Percentiles rank a stretch among this genome's conserved stretches.
phyloP scores from a whole-genome alignment of 2,797 vertebrate genomes.

The Sorex maritimensis region DNA sequence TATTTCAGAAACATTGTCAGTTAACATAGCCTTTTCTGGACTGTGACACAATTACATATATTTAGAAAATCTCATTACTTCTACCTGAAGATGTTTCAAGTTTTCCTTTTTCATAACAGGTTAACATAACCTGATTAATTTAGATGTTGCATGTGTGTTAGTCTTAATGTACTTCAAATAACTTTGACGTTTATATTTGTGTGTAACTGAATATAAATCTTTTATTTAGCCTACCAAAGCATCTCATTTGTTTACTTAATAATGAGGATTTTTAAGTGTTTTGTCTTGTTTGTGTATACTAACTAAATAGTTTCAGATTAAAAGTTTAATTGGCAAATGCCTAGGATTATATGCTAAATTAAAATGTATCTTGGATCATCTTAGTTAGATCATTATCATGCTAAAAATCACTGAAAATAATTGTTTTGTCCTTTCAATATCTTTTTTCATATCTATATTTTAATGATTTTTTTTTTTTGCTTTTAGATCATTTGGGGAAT shows the following conservation, averaged over 20 bases:
- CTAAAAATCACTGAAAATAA: slow-evolving; percentile 3
- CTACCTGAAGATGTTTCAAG: slow-evolving; percentile 13
- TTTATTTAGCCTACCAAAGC: slow-evolving; percentile 27
- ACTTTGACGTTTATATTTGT: slow-evolving; percentile 47
- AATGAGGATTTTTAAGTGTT: slow-evolving; percentile 58
- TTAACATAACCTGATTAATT: slow-evolving; percentile 29
- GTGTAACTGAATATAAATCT: slow-evolving; percentile 24
- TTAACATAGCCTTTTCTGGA: neutral
- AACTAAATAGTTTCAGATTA: slow-evolving; percentile 49
- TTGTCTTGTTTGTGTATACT: slow-evolving; percentile 49
- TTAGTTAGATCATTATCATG: slow-evolving; percentile 41
- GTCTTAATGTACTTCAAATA: slow-evolving; percentile 43
- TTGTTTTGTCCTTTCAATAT: slow-evolving; percentile 74
- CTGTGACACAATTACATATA: neutral
- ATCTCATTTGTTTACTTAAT: slow-evolving; percentile 60
- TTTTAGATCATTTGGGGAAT: slow-evolving; percentile 96
- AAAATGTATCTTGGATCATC: slow-evolving; percentile 38
- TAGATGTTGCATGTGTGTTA: neutral
- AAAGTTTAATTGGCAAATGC: slow-evolving; percentile 41
- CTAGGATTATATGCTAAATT: slow-evolving; percentile 8
- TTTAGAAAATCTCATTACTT: neutral
- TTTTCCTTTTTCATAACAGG: slow-evolving; percentile 40
- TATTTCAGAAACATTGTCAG: slow-evolving; percentile 1
- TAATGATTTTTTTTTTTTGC: slow-evolving; percentile 81
- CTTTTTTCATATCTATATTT: slow-evolving; percentile 68